Conservation (phyloP, 2,797 vertebrate genomes). For the Anas georgica region DNA sequence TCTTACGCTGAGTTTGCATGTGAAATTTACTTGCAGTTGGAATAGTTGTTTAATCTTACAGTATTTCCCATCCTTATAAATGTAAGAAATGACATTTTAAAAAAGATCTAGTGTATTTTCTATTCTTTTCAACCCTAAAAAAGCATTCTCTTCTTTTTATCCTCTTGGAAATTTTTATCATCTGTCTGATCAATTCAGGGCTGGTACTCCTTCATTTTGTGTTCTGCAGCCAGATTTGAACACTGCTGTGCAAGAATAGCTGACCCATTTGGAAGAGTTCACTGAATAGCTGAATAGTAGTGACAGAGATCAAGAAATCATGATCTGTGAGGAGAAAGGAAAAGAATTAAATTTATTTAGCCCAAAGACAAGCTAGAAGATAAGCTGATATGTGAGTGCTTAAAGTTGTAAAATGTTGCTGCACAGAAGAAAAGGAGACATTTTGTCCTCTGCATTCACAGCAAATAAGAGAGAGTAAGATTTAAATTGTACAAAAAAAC, state of each 20-base stretch:
- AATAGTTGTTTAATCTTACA: neutral
- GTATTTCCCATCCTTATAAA: neutral
- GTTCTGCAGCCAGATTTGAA: neutral
- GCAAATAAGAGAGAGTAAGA: neutral
- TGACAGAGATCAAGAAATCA: neutral
- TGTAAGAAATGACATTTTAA: neutral
- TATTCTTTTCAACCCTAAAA: neutral
- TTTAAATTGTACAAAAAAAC: neutral
- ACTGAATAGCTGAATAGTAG: neutral
- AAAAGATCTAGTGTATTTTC: neutral
- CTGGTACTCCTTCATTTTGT: neutral
- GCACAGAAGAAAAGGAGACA: neutral
- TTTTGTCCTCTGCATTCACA: neutral
- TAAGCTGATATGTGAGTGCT: neutral
- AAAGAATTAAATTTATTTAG: neutral
- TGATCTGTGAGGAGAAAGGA: neutral
- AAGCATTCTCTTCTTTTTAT: neutral
- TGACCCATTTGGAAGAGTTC: neutral
- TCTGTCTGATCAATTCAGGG: neutral
- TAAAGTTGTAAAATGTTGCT: neutral
- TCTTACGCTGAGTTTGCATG: neutral
- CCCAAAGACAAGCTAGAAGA: neutral
- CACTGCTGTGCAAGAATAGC: neutral
- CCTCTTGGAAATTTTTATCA: neutral
- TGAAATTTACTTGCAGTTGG: neutral